Percentiles rank a stretch among this genome's conserved stretches.
phyloP scores from a whole-genome alignment of 2,113 vertebrate species.

The Coryphaenoides rupestris region DNA sequence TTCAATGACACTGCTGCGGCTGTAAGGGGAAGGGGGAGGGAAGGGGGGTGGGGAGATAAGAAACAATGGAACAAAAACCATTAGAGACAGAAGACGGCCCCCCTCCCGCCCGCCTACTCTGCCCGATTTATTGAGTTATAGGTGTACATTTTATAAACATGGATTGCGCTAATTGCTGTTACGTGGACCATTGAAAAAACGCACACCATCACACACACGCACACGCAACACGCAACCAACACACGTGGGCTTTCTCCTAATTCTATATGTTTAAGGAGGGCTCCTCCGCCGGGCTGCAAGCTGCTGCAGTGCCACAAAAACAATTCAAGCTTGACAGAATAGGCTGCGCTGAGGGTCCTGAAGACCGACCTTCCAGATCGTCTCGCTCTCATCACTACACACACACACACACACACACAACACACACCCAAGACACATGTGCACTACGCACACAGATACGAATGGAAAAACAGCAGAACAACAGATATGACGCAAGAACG shows the following conservation, averaged over 20 bases:
- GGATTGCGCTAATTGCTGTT: no score
- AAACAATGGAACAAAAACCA: no score
- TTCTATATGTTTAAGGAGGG: slow-evolving; percentile 26
- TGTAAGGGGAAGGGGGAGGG: background rate
- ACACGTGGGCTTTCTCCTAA: slow-evolving; percentile 37
- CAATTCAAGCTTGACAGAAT: slow-evolving; percentile 59
- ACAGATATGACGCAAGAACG: no score
- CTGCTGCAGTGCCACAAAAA: slow-evolving; percentile 66
- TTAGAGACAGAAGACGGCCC: no score
- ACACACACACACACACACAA: slow-evolving; percentile 3
- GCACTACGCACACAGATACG: slow-evolving; percentile 12
- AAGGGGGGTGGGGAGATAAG: background rate
- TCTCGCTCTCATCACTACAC: slow-evolving; percentile 4
- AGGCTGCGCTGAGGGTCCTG: slow-evolving; percentile 39
- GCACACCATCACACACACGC: slow-evolving; percentile 10
- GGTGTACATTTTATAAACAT: no score
- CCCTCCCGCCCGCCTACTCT: no score
- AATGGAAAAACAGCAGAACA: background rate
- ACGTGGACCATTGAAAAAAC: no score
- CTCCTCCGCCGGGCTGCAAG: slow-evolving; percentile 60
- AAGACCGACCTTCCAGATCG: slow-evolving; percentile 27
- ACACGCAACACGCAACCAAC: slow-evolving; percentile 16
- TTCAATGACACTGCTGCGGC: background rate
- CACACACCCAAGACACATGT: no score
- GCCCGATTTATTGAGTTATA: no score